Evolutionary conservation across 30 jellyfish, hydroid and myxozoan genomes (phyloP).

Genomic region (Sanderia malayensis): DNA sequence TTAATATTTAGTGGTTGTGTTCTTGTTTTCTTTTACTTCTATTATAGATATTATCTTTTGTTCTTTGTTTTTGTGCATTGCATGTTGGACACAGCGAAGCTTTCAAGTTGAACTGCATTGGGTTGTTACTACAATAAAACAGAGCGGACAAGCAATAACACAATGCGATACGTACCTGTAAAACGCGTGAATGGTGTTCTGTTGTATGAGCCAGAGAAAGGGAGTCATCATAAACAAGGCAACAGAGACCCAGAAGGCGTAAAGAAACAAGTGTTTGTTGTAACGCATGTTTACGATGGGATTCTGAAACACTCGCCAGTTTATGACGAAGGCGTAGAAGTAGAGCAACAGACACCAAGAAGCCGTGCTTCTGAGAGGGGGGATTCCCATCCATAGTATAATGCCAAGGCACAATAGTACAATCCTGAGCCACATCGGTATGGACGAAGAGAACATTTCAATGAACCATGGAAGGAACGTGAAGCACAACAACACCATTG

Average conservation of each 20-base stretch:
- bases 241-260: constrained; percentile 52
- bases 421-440: constrained; percentile 52
- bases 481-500: constrained; percentile 28
- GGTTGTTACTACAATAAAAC: too few species aligned
- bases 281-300: constrained; percentile 45
- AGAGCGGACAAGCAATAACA: too few species aligned
- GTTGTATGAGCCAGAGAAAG: constrained; percentile 51
- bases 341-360: constrained; percentile 65
- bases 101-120: too few species aligned
- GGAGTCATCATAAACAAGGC: constrained; percentile 59
- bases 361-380: constrained; percentile 65
- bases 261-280: constrained; percentile 14
- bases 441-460: constrained; percentile 39
- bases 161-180: too few species aligned
- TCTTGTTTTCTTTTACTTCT: too few species aligned
- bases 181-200: constrained; percentile 62
- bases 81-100: too few species aligned
- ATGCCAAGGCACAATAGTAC: constrained; percentile 39
- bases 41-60: too few species aligned
- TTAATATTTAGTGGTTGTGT: too few species aligned
- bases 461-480: constrained; percentile 76
- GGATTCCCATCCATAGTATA: constrained; percentile 79
- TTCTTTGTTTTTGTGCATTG: too few species aligned
- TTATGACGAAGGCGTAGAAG: constrained; percentile 45
- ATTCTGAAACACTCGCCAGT: constrained; percentile 47